These are phyloP conservation scores for Crotalus helleri DNA, from an alignment of 2,113 vertebrate genomes.

Conservation along the genomic window DNA sequence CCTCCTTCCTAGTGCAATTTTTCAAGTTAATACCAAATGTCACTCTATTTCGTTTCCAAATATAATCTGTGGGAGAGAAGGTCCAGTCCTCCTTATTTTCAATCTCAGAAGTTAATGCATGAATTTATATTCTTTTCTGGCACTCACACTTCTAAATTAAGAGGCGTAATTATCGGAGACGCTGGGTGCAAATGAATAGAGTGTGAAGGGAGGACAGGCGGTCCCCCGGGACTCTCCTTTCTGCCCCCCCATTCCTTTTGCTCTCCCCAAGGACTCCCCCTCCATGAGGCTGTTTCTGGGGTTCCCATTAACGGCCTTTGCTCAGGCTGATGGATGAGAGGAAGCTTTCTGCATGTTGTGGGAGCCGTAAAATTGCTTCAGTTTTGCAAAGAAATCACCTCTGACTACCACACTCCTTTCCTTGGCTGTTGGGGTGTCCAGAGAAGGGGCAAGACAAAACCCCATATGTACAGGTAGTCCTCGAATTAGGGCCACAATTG, in stretches of 20 bases:
- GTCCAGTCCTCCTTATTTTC: slow-evolving; percentile 54
- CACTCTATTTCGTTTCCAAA: slow-evolving; percentile 65
- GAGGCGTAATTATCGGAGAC: slow-evolving; percentile 63
- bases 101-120: slow-evolving; percentile 66
- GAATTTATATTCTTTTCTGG: slow-evolving; percentile 68
- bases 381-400: not conserved
- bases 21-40: slow-evolving; percentile 61
- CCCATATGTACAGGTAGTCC: too few relatives aligned
- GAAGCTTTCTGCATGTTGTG: slow-evolving; percentile 1
- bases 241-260: not conserved
- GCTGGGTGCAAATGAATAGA: slow-evolving; percentile 53
- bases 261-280: slow-evolving; percentile 18
- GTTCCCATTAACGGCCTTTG: slow-evolving; percentile 43
- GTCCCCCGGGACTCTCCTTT: slow-evolving; percentile 11
- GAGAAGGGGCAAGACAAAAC: not conserved
- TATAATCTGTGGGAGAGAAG: slow-evolving; percentile 59
- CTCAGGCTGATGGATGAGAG: not conserved
- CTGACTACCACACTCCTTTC: not conserved
- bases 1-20: slow-evolving; percentile 56
- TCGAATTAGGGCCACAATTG: too few relatives aligned
- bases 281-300: slow-evolving; percentile 44
- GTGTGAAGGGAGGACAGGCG: slow-evolving; percentile 53
- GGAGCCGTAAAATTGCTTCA: slow-evolving; percentile 23
- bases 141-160: slow-evolving; percentile 66
- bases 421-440: not conserved